phyloP scores from a whole-genome alignment of 2,888 invertebrate species.

The Andrena flavipes region DNA sequence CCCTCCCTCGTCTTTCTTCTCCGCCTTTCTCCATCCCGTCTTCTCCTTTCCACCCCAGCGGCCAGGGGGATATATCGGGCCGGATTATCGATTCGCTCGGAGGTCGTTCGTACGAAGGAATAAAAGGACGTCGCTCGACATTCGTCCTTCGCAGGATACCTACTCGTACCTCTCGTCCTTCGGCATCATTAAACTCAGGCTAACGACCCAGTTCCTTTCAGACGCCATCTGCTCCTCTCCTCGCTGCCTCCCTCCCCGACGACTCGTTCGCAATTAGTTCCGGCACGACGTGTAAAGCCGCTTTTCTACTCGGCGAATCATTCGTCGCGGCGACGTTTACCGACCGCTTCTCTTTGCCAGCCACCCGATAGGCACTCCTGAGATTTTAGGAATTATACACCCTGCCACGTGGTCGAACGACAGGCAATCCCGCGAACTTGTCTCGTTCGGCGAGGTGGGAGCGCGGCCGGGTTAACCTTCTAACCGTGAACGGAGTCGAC shows the following conservation, averaged over 20 bases:
- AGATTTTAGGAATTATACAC: conserved; percentile 18
- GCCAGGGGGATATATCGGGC: conserved; percentile 70
- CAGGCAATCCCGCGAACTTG: conserved; percentile 3
- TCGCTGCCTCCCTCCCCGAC: neutral
- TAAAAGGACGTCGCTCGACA: conserved; percentile 67
- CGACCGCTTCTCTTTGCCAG: neutral
- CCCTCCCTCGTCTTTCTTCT: neutral
- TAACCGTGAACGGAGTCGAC: neutral
- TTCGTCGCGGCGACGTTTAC: conserved; percentile 23
- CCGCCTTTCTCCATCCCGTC: conserved; percentile 28
- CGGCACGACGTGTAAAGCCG: conserved; percentile 60
- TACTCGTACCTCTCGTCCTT: conserved; percentile 68
- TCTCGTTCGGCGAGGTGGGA: neutral
- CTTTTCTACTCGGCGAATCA: conserved; percentile 48
- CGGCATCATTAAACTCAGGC: conserved; percentile 70
- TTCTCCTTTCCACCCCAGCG: conserved; percentile 42
- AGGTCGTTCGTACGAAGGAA: conserved; percentile 64
- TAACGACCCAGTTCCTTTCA: conserved; percentile 73
- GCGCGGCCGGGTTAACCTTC: conserved; percentile 3
- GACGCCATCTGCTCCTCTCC: conserved; percentile 58
- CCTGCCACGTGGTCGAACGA: too few species aligned
- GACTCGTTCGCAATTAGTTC: conserved; percentile 72
- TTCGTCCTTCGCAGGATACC: conserved; percentile 68
- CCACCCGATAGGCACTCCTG: neutral
- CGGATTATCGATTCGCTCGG: conserved; percentile 78